Evolutionary conservation across 2,888 invertebrate species (phyloP).

Genomic region (Ophion costatus): DNA sequence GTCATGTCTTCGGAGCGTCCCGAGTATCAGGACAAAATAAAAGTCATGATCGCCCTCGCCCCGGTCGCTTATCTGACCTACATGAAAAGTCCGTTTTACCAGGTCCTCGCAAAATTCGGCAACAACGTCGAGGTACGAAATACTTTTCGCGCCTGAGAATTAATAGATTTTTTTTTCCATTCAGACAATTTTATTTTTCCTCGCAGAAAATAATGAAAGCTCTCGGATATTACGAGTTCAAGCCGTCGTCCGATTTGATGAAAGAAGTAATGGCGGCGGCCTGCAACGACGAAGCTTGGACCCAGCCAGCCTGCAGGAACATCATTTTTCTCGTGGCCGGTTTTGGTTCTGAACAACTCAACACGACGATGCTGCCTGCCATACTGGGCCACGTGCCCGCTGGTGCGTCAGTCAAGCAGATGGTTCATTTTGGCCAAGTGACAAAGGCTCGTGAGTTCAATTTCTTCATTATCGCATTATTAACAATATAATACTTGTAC

Average conservation of each 20-base stretch:
- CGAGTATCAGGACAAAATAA: conserved; percentile 88
- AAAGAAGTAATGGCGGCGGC: conserved; percentile 83
- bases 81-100: conserved; percentile 84
- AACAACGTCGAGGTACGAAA: conserved; percentile 71
- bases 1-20: conserved; percentile 88
- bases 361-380: conserved; percentile 89
- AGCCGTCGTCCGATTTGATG: conserved; percentile 84
- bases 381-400: conserved; percentile 89
- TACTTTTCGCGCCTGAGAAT: too few relatives aligned
- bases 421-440: conserved; percentile 90
- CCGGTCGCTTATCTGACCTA: conserved; percentile 88
- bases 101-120: conserved; percentile 83
- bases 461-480: not conserved
- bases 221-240: conserved; percentile 85
- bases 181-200: not conserved
- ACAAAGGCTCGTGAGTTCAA: conserved; percentile 80
- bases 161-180: not conserved
- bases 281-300: conserved; percentile 86
- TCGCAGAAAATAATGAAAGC: conserved; percentile 65
- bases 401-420: conserved; percentile 88
- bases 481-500: not conserved
- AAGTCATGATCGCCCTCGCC: conserved; percentile 88
- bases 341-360: conserved; percentile 85
- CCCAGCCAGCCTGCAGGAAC: conserved; percentile 87
- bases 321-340: conserved; percentile 88